Conservation (phyloP, 35 echinoderm and acorn worm genomes). For the Strongylocentrotus purpuratus region DNA sequence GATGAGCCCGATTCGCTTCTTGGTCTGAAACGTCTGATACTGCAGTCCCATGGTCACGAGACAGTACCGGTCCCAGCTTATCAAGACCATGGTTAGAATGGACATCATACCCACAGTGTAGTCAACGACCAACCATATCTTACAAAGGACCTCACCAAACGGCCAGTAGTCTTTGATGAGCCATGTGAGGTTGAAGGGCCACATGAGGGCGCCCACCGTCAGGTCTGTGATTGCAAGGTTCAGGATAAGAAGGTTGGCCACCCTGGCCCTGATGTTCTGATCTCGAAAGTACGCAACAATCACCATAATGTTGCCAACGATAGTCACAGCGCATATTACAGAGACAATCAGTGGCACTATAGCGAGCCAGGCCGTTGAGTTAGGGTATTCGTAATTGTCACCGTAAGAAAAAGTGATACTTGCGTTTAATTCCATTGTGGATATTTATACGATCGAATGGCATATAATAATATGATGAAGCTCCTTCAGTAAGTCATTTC, state of each 20-base stretch:
- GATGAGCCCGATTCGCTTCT: background rate
- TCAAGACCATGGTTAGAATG: conserved; percentile 17
- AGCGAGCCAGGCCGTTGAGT: background rate
- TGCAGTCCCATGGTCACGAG: conserved; percentile 11
- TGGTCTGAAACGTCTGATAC: conserved; percentile 31
- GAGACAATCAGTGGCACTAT: background rate
- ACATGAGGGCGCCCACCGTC: background rate
- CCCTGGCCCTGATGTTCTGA: background rate
- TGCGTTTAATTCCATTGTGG: background rate
- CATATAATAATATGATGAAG: too few species aligned
- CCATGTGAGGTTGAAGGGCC: conserved; percentile 6
- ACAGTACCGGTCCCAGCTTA: conserved; percentile 45
- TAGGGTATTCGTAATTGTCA: background rate
- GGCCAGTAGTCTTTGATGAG: conserved; percentile 32
- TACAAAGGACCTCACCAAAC: conserved; percentile 36
- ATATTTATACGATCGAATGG: too few species aligned
- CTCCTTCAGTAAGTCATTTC: too few species aligned
- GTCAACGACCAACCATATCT: conserved; percentile 30
- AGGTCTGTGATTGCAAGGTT: conserved; percentile 54
- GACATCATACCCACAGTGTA: conserved; percentile 41
- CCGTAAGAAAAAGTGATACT: background rate
- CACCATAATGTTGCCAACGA: conserved; percentile 43
- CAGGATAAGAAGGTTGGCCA: conserved; percentile 44
- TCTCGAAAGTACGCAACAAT: conserved; percentile 44
- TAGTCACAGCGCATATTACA: background rate